phyloP scores from a whole-genome alignment of 2,888 invertebrate species.

The Neoascia interrupta region DNA sequence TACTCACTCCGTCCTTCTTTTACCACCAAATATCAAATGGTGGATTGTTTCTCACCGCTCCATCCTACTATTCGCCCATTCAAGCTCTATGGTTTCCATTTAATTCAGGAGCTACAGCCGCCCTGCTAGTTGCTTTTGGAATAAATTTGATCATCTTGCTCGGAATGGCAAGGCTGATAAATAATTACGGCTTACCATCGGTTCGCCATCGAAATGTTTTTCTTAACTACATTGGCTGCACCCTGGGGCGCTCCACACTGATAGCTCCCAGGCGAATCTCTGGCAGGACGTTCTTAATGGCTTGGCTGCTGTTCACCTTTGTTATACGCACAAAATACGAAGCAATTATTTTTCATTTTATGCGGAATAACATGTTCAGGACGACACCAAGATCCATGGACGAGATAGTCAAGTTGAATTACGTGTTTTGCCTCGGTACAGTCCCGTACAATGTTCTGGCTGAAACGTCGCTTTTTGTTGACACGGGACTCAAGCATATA shows the following conservation, averaged over 20 bases:
- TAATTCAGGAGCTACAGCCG: neutral
- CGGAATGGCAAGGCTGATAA: too few relatives aligned
- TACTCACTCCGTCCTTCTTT: too few relatives aligned
- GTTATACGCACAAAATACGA: constrained; percentile 71
- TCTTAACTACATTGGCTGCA: constrained; percentile 20
- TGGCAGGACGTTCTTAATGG: constrained; percentile 63
- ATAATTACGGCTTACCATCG: too few relatives aligned
- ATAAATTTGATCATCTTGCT: neutral
- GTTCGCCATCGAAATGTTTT: neutral
- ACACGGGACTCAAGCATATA: constrained; percentile 11
- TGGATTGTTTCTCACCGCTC: neutral
- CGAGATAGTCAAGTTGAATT: constrained; percentile 63
- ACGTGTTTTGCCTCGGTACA: constrained; percentile 65
- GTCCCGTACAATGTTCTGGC: constrained; percentile 42
- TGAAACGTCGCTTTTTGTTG: constrained; percentile 43
- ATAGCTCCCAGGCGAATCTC: constrained; percentile 16
- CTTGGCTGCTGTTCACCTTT: constrained; percentile 70
- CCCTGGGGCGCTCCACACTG: constrained; percentile 63
- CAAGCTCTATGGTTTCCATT: neutral
- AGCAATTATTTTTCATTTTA: constrained; percentile 70
- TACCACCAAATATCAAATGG: too few relatives aligned
- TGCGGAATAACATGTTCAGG: constrained; percentile 71
- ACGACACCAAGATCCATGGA: constrained; percentile 63
- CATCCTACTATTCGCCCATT: neutral
- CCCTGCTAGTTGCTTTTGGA: neutral